Percentiles rank a stretch among this genome's conserved stretches.
These are phyloP conservation scores for Pantherophis alleghaniensis DNA, from an alignment of 2,797 vertebrate genomes.

Conservation along the genomic window DNA sequence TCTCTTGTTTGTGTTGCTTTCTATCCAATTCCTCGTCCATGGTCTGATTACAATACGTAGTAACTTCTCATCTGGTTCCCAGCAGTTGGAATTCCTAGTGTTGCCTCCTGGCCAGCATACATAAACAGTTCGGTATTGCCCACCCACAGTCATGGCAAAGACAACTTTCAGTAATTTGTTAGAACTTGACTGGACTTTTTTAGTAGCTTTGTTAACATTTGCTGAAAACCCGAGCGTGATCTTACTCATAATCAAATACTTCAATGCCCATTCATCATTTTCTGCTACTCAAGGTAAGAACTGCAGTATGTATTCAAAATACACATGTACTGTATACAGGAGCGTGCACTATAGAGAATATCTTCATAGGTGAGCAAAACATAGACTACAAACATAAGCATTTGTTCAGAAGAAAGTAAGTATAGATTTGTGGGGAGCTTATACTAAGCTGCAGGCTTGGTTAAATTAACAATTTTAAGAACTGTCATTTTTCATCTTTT, in stretches of 20 bases:
- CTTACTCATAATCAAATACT: conserved; percentile 56
- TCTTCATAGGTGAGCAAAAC: background rate
- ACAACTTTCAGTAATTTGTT: conserved; percentile 52
- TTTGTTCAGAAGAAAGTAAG: background rate
- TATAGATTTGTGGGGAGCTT: background rate
- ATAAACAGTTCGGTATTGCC: conserved; percentile 63
- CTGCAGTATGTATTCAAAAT: conserved; percentile 20
- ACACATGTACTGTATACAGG: background rate
- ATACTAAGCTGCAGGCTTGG: background rate
- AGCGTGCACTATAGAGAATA: background rate
- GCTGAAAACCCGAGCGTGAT: conserved; percentile 56
- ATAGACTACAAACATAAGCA: background rate
- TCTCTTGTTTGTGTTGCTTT: conserved; percentile 34
- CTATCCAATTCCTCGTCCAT: background rate
- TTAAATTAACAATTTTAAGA: background rate
- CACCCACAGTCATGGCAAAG: conserved; percentile 61
- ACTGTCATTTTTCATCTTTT: background rate
- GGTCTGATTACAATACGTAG: conserved; percentile 34
- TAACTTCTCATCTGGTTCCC: conserved; percentile 68
- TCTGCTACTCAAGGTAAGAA: background rate
- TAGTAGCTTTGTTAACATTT: conserved; percentile 59
- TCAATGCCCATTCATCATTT: conserved; percentile 48
- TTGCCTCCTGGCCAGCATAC: conserved; percentile 60
- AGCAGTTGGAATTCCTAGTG: conserved; percentile 63
- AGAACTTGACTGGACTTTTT: conserved; percentile 55